phyloP scores from a whole-genome alignment of 2,797 vertebrate genomes.

The Muraenolepis orangiensis region DNA sequence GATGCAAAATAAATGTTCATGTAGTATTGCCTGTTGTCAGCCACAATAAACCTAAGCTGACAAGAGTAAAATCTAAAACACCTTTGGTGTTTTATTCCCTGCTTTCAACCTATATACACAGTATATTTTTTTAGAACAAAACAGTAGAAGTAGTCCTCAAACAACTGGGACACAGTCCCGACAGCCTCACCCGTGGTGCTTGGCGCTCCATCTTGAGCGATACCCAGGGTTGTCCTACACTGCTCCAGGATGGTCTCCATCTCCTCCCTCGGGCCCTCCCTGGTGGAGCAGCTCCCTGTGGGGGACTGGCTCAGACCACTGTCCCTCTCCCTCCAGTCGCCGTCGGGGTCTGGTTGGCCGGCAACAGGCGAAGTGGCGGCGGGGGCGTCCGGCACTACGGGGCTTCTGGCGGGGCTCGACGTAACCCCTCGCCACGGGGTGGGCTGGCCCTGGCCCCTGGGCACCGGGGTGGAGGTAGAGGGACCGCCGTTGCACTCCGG shows the following conservation, averaged over 20 bases:
- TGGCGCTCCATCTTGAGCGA: constrained; percentile 39
- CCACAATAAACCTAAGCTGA: not conserved
- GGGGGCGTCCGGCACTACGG: constrained; percentile 20
- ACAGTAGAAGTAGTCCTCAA: not conserved
- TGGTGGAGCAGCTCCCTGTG: constrained; percentile 11
- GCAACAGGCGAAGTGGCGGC: constrained; percentile 32
- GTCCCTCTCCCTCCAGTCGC: constrained; percentile 58
- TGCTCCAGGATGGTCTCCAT: constrained; percentile 64
- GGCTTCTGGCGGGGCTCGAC: constrained; percentile 41
- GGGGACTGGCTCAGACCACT: constrained; percentile 55
- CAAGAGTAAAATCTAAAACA: not conserved
- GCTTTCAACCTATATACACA: not conserved
- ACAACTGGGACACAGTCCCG: not conserved
- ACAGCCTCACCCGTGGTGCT: constrained; percentile 56
- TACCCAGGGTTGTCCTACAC: constrained; percentile 57
- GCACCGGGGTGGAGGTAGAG: constrained; percentile 33
- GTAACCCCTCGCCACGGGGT: constrained; percentile 35
- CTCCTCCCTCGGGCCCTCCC: constrained; percentile 40
- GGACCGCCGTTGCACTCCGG: constrained; percentile 45
- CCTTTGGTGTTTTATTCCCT: not conserved
- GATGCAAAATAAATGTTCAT: constrained; percentile 25
- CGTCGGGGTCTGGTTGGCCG: constrained; percentile 28
- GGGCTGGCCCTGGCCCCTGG: constrained; percentile 19
- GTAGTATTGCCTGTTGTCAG: not conserved
- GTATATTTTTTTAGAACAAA: no score